Evolutionary conservation across 1,140 invertebrate genomes (phyloP).

Genomic region (Stegodyphus dumicola): DNA sequence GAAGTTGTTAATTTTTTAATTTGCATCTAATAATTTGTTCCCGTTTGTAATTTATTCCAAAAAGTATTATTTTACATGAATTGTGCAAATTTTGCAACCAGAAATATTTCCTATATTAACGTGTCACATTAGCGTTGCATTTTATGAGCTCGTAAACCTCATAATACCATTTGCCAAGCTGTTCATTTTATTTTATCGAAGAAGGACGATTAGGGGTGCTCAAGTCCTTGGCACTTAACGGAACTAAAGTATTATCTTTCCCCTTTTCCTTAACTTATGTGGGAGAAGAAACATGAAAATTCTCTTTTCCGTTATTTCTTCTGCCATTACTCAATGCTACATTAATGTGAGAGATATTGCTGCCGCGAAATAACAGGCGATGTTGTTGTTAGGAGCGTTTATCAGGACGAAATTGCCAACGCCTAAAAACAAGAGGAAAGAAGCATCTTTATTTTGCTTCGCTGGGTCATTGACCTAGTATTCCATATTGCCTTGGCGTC

Average conservation of each 20-base stretch:
- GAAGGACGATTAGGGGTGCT: too few species aligned
- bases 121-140: too few species aligned
- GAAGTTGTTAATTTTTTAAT: too few species aligned
- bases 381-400: slow-evolving; percentile 23
- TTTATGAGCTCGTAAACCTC: too few species aligned
- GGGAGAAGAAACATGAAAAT: slow-evolving; percentile 45
- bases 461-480: slow-evolving; percentile 46
- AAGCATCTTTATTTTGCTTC: not conserved
- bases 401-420: slow-evolving; percentile 21
- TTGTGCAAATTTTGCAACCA: too few species aligned
- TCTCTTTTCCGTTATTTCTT: slow-evolving; percentile 38
- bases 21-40: too few species aligned
- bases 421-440: slow-evolving; percentile 19
- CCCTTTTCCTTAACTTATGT: not conserved
- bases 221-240: too few species aligned
- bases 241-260: not conserved
- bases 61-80: too few species aligned
- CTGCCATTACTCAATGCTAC: slow-evolving; percentile 45
- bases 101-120: too few species aligned
- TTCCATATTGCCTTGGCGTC: not conserved
- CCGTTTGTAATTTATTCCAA: too few species aligned
- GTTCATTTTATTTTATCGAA: too few species aligned
- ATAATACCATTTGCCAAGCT: too few species aligned
- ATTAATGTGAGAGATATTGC: slow-evolving; percentile 35
- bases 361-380: slow-evolving; percentile 32